Base-by-base conservation (phyloP, 2,113 vertebrate species). In the Setophaga kirtlandii region DNA sequence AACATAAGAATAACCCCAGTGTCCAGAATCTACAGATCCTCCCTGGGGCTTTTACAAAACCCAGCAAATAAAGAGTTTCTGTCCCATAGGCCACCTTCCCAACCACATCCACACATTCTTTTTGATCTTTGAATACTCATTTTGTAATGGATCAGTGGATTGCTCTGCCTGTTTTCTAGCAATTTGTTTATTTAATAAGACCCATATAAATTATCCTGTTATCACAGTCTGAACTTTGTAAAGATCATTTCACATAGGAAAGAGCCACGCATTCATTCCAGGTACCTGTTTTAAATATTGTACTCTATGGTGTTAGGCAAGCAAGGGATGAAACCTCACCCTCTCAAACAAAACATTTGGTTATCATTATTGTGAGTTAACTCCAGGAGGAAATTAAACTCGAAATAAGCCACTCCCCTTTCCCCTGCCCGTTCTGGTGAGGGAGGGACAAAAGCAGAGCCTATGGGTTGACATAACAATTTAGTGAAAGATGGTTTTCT, bases 41-140 rank as follows among this genome's bases (percentile, higher is more conserved):
- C 21, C 35, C 24, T 50, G 9, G 11, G 35, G 20, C 21, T 81
- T 77, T 70, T 50, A 50, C 6, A 75, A 64, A 85, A 10, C 2
- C 5, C 39, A 82, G 10, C 10, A 89, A 47, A 5, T 59, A 73
- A 69, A 76, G 10, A 71, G 14, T 16, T 50, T 0, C 0, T 42
- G 7, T 12, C 2, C 22, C 15, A 19, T 4, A 41, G 64, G 37
- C 15, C 42, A 46, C 5, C 15, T 23, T 35, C 19, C 17, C 37
- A 56, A 31, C 8, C 21, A 30, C 19, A 59, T 28, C 17, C 41
- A 68, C 6, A n/a, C 5, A 31, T 55, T 49, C 31, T 87, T 87
- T 74, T 50, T 81, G 20, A 62, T 50, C 42, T 69, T 52, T 50
- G 23, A 80, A 70, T 60, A 81, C 30, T 83, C 8, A 37, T 47